Base-by-base conservation (phyloP, 1,140 invertebrate species). In the Drosophila guanche region DNA sequence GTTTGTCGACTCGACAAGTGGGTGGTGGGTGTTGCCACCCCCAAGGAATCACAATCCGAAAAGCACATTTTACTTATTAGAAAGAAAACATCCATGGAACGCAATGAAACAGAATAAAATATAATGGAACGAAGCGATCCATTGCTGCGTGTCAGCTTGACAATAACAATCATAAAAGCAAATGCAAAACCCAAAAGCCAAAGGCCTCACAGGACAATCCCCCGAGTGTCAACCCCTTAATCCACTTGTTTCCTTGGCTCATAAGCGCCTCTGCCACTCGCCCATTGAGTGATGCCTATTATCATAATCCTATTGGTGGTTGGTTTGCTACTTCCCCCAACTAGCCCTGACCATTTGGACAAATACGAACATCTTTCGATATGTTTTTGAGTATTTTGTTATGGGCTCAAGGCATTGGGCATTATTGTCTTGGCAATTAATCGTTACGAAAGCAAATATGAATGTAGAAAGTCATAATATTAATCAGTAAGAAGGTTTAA, bases 41-140 rank as follows among this genome's bases (percentile, higher is more conserved):
- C 25, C 51, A 29, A 48, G 27, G 16, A 29, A 43, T 20, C 25
- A 40, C 16, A 61, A 51, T 51, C 53, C 58, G 58, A 79, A 81
- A 78, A 89, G 83, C 85, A 90, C 86, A 90, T 90, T 90, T 84
- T 61, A 76, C 81, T 90, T 86, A 90, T 90, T 86, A 90, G 43
- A 4, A 47, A 52, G 33, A 22, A 41, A 52, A 52, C 56, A 40
- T 7, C 29, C 29, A 33, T 33, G 7, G 33, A 58, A 20, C 40
- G 29, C 59, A 59, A 58, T 43, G 59, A 54, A 27, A 29, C 20
- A 12, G 42, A 16, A 33, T 58, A 42, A 27, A 16, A 33, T 58
- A 42, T 33, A 50, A 63, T 25, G 22, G 61, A 61, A 47, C 40
- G 69, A 70, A 58, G 40, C 46, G 29, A 59, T 33, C 27, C 54